phyloP scores from a whole-genome alignment of 92 coral and sea anemone species.

The Epizoanthus ramosus region DNA sequence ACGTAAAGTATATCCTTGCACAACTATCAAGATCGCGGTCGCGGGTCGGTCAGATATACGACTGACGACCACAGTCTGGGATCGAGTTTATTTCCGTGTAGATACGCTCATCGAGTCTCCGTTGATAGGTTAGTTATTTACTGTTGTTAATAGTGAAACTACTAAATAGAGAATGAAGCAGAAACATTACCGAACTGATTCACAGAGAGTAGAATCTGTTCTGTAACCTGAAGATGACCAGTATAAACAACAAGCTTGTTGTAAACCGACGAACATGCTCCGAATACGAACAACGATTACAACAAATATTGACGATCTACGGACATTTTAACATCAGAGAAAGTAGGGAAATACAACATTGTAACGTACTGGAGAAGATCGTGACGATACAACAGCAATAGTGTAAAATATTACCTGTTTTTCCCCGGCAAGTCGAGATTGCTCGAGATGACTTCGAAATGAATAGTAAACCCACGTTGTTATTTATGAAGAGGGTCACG shows the following conservation, averaged over 20 bases:
- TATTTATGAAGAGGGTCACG: slow-evolving; percentile 41
- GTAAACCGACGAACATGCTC: slow-evolving; percentile 19
- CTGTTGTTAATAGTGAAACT: neutral
- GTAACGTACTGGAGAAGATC: slow-evolving; percentile 37
- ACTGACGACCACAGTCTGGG: neutral
- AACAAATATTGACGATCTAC: neutral
- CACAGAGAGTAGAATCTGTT: slow-evolving; percentile 4
- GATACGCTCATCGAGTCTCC: neutral
- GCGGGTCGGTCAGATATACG: slow-evolving; percentile 1
- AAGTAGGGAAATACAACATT: slow-evolving; percentile 18
- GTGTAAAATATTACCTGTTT: slow-evolving; percentile 30
- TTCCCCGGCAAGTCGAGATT: slow-evolving; percentile 8
- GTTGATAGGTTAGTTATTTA: neutral
- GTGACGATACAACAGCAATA: neutral
- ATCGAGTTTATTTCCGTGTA: neutral
- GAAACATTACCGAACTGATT: neutral
- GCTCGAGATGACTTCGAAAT: slow-evolving; percentile 27
- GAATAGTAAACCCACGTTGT: slow-evolving; percentile 37
- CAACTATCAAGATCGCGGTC: neutral
- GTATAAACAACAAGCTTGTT: neutral
- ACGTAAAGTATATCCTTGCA: neutral
- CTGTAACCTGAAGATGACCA: neutral
- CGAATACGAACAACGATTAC: slow-evolving; percentile 35
- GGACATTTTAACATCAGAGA: slow-evolving; percentile 24
- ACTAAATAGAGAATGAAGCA: neutral